Conservation (phyloP, 1,140 invertebrate species). For the Acromyrmex heyeri region DNA sequence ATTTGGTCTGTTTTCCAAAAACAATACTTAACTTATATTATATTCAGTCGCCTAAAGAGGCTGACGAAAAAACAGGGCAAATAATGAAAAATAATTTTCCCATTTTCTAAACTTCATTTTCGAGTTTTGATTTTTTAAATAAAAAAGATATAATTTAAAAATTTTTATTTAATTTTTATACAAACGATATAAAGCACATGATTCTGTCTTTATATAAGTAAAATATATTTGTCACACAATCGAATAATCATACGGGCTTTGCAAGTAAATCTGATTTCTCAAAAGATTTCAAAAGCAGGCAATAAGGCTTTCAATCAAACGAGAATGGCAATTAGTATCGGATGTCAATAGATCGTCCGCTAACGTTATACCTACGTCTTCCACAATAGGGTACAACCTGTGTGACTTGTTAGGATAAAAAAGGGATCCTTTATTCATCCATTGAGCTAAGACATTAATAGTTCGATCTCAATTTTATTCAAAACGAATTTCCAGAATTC, state of each 20-base stretch:
- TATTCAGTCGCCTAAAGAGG: conserved; percentile 11
- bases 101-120: too few species aligned
- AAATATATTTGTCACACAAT: not conserved
- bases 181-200: not conserved
- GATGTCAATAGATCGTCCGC: conserved; percentile 82
- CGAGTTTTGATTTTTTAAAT: too few species aligned
- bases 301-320: conserved; percentile 23
- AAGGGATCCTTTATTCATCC: conserved; percentile 80
- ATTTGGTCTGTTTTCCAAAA: not conserved
- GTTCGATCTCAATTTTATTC: conserved; percentile 81
- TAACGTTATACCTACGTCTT: conserved; percentile 78
- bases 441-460: conserved; percentile 78
- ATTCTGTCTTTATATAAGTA: not conserved
- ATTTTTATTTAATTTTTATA: not conserved
- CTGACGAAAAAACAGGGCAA: not conserved
- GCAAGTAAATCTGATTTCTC: not conserved
- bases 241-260: not conserved
- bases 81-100: not conserved
- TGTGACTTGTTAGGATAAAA: conserved; percentile 77
- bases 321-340: conserved; percentile 85
- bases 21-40: conserved; percentile 4
- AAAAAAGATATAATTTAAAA: not conserved
- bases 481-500: conserved; percentile 74
- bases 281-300: conserved; percentile 3
- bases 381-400: conserved; percentile 83